phyloP scores from a whole-genome alignment of 2,888 invertebrate genomes.

The Silvanus unidentatus region DNA sequence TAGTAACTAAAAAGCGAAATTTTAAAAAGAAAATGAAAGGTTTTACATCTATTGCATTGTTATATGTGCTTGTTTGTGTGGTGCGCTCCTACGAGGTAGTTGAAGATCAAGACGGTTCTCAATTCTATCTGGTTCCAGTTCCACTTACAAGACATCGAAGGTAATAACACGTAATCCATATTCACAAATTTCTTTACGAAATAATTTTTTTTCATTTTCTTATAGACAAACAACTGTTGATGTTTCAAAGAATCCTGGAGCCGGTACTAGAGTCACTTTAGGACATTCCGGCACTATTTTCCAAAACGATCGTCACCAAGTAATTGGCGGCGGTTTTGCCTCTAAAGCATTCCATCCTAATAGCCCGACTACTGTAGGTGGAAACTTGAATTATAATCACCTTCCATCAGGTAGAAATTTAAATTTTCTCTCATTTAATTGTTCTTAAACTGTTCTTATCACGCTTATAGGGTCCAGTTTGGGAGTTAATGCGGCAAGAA shows the following conservation, averaged over 20 bases:
- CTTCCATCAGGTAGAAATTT: slow-evolving; percentile 27
- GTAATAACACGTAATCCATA: background rate
- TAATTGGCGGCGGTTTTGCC: slow-evolving; percentile 27
- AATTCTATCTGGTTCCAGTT: background rate
- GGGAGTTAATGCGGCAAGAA: slow-evolving; percentile 22
- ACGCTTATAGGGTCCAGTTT: too few species aligned
- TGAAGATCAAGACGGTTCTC: background rate
- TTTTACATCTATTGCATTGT: too few species aligned
- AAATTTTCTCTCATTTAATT: slow-evolving; percentile 24
- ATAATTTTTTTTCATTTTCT: too few species aligned
- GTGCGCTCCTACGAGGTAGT: background rate
- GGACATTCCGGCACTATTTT: slow-evolving; percentile 27
- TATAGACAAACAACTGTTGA: too few species aligned
- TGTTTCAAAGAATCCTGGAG: too few species aligned
- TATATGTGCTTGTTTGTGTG: too few species aligned
- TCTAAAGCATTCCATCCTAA: slow-evolving; percentile 26
- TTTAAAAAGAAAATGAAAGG: too few species aligned
- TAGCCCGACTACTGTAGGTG: slow-evolving; percentile 27
- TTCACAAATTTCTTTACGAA: too few species aligned
- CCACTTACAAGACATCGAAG: background rate
- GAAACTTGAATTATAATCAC: slow-evolving; percentile 27
- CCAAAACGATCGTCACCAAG: slow-evolving; percentile 21
- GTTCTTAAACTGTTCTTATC: too few species aligned
- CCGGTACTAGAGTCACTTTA: slow-evolving; percentile 6
- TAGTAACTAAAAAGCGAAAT: too few species aligned